Conservation (phyloP, 2,888 invertebrate species). For the Tineola bisselliella region DNA sequence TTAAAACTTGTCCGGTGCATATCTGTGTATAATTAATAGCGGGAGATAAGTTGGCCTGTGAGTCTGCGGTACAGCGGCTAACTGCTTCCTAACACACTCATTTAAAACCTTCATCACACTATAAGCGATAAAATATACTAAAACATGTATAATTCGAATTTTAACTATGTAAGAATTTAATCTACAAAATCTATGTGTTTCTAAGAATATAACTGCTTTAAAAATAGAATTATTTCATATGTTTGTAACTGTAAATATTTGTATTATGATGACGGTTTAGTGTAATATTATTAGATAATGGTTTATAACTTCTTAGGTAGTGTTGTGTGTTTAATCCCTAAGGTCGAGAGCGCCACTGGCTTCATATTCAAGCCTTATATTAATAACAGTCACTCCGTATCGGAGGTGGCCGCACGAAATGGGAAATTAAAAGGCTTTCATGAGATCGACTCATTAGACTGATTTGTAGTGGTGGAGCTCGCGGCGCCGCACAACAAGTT, state of each 20-base stretch:
- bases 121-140: neutral
- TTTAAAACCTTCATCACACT: neutral
- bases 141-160: neutral
- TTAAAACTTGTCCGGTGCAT: slow-evolving; percentile 63
- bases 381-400: slow-evolving; percentile 61
- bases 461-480: slow-evolving; percentile 50
- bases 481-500: slow-evolving; percentile 54
- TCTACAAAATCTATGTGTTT: too few species aligned
- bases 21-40: slow-evolving; percentile 64
- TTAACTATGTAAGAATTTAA: neutral
- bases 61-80: slow-evolving; percentile 36
- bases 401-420: slow-evolving; percentile 56
- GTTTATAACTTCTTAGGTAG: neutral
- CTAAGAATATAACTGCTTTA: too few species aligned
- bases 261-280: too few species aligned
- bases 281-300: too few species aligned
- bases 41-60: slow-evolving; percentile 50
- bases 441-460: slow-evolving; percentile 58
- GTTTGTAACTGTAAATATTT: too few species aligned
- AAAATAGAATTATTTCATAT: too few species aligned
- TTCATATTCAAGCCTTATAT: slow-evolving; percentile 44
- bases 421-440: slow-evolving; percentile 67
- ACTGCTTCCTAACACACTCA: neutral
- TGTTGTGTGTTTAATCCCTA: neutral
- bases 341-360: slow-evolving; percentile 13